Evolutionary conservation across 2,797 vertebrate species (phyloP), one percentile per base, ranked within the genome.

Genomic region (Phrynocephalus vlangalii): DNA sequence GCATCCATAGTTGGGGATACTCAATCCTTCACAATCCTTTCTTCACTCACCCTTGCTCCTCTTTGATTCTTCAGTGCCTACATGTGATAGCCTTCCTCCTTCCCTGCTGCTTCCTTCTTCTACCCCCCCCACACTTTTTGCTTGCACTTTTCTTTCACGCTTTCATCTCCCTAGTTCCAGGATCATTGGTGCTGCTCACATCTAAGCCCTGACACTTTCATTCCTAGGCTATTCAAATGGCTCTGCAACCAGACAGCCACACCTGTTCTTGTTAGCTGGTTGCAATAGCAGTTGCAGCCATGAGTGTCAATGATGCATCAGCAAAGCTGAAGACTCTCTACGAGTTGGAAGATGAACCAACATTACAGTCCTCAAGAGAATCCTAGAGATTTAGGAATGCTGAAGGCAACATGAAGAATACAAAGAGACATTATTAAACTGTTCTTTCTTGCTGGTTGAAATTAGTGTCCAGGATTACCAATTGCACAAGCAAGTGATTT

Each of bases 401-500:
- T 6, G 16, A 66, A 80, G n/a, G 60, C 79, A 80, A 48, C 30
- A 24, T 33, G 60, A 67, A 50, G 38, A 48, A 50, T n/a, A 26
- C 1, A 4, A 70, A 18, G 38, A 82, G 15, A 70, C 3, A 20
- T 48, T 70, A 50, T 50, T 44, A 70, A 71, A 67, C 44, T 6
- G 2, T 13, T 82, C 28, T 28, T n/a, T 20, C 0, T 85, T 75
- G 83, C 1, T 90, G 8, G 70, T 33, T 87, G 85, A 10, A 90
- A 76, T 73, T 88, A 92, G 91, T 56, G 33, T 90, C 89, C 88
- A 85, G 48, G 81, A 52, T 70, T 89, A 83, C 72, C 80, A 92
- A 88, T 89, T 88, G 83, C 38, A 71, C 77, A 87, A 91, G 92
- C 85, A 2, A 89, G 2, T 82, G 89, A 79, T 75, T 80, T 85